Evolutionary conservation across 2,113 vertebrate species (phyloP).

Genomic region (Mixornis gularis): DNA sequence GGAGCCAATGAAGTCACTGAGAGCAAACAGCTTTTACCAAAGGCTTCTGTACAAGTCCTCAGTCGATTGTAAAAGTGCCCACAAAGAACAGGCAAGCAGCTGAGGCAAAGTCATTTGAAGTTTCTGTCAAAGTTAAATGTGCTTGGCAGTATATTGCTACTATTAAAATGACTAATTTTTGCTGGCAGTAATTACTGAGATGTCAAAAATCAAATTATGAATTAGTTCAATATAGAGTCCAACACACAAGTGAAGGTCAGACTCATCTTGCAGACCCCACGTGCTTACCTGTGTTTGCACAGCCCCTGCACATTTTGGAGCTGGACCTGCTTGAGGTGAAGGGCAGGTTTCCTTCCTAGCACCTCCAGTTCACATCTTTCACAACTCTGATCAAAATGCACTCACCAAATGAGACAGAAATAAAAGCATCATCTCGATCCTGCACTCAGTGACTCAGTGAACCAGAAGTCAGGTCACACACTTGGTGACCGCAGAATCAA

Average conservation of each 20-base stretch:
- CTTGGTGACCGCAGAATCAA: neutral
- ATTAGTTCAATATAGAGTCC: neutral
- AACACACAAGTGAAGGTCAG: neutral
- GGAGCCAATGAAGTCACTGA: neutral
- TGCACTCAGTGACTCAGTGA: neutral
- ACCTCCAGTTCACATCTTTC: neutral
- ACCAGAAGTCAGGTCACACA: neutral
- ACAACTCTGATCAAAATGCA: neutral
- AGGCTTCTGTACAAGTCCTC: neutral
- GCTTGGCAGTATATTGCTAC: neutral
- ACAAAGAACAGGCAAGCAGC: neutral
- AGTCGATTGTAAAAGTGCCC: neutral
- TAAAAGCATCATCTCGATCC: neutral
- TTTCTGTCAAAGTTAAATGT: neutral
- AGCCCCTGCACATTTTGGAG: neutral
- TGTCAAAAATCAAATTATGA: conserved; percentile 21
- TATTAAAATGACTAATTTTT: neutral
- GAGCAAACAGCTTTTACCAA: neutral
- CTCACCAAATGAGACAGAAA: neutral
- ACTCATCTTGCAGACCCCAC: neutral
- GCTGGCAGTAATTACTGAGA: conserved; percentile 17
- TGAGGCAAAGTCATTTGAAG: neutral
- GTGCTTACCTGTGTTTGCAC: fast-evolving
- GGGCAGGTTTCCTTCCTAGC: neutral
- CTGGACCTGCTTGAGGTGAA: neutral